Percentiles rank a stretch among this genome's conserved stretches.
Evolutionary conservation across 2,888 invertebrate genomes (phyloP).

Genomic region (Tenthredo notha): DNA sequence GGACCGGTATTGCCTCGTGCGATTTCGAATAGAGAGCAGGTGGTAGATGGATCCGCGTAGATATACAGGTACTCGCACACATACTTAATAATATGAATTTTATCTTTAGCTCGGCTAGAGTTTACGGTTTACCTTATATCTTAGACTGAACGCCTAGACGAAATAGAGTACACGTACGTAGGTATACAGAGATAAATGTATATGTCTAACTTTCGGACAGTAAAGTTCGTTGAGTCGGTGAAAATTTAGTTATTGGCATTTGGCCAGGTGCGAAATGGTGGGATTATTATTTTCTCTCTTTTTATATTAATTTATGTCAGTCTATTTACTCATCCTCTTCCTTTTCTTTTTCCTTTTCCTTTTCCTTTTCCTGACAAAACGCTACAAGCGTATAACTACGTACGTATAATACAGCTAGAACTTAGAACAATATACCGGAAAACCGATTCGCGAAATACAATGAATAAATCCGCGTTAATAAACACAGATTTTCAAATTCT

Average conservation of each 20-base stretch:
- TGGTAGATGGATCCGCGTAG: neutral
- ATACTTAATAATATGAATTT: conserved; percentile 44
- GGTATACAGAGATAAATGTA: neutral
- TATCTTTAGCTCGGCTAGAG: conserved; percentile 40
- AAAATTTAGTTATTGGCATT: conserved; percentile 43
- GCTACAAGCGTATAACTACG: neutral
- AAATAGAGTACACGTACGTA: neutral
- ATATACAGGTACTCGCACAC: neutral
- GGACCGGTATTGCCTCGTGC: neutral
- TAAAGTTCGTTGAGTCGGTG: conserved; percentile 11
- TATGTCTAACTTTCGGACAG: neutral
- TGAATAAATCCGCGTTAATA: neutral
- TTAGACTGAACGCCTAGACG: conserved; percentile 42
- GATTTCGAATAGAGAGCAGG: conserved; percentile 18
- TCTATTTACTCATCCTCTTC: neutral
- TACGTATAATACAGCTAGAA: neutral
- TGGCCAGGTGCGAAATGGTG: conserved; percentile 17
- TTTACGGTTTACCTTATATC: conserved; percentile 44
- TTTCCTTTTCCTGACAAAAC: neutral
- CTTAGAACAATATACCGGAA: neutral
- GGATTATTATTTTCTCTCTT: neutral
- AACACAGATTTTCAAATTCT: neutral
- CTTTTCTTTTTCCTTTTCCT: neutral
- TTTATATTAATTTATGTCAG: neutral
- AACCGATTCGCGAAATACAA: neutral